Evolutionary conservation across 2,113 vertebrate genomes (phyloP), one percentile per base, ranked within the genome.

Genomic region (Orycteropus afer): DNA sequence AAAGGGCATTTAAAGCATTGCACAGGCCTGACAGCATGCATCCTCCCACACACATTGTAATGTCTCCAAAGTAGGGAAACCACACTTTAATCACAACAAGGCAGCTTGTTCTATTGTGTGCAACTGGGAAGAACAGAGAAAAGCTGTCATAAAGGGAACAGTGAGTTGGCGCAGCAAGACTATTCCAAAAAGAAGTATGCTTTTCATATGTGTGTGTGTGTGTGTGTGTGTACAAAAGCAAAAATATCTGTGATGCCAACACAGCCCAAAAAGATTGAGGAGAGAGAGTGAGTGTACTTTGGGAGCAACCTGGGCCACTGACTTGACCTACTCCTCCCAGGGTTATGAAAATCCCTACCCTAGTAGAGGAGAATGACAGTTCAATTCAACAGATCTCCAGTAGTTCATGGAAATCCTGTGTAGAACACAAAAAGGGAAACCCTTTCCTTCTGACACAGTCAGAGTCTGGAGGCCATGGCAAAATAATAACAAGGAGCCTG

Each of bases 41-140:
- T 67, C 25, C 55, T 93, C 90, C 92, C 82, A 76, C 82, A 89
- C 49, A 32, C 45, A 87, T 65, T 40, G 40, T 82, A 83, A 89
- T 63, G 94, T 86, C 93, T 95, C 78, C 83, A 76, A 81, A 92
- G 77, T 69, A 61, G 89, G 78, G 69, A 92, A 79, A 89, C 74
- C 27, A 34, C 49, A 93, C 73, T 84, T 78, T 88, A 81, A 93
- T 94, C 77, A 94, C 89, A 93, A 85, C 90, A 92, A 93, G 69
- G 63, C 45, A 57, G 86, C 9, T 2, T 45, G 25, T 73, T 84
- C 69, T 84, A 49, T 73, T 85, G 37, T 95, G 77, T 51, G 29
- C 2, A 12, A 40, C 90, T 63, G 55, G 29, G 37, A 82, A 92
- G 74, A 90, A 74, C 57, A 88, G 77, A 86, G 55, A 83, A 34